A percentile compares a stretch with the other conserved stretches of the same genome.
Evolutionary conservation across 2,797 vertebrate species (phyloP).

Genomic region (Erethizon dorsatum): DNA sequence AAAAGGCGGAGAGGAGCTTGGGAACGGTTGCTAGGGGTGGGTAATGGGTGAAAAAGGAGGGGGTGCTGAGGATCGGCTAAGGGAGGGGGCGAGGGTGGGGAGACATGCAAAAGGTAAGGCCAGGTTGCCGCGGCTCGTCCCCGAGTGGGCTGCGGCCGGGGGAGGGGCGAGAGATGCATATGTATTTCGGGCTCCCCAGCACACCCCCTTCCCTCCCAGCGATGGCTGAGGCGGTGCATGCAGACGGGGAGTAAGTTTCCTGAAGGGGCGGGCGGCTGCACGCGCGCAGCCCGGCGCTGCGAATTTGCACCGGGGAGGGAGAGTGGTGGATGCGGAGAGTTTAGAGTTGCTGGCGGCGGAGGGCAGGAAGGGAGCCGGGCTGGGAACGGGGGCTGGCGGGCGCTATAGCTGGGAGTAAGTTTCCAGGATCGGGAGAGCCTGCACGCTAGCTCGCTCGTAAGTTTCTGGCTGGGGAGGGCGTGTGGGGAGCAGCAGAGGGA

Average conservation of each 20-base stretch:
- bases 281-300: constrained; percentile 81
- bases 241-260: constrained; percentile 87
- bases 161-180: constrained; percentile 85
- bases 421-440: constrained; percentile 80
- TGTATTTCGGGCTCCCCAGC: constrained; percentile 85
- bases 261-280: constrained; percentile 85
- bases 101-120: constrained; percentile 88
- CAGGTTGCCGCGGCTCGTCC: constrained; percentile 84
- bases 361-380: constrained; percentile 77
- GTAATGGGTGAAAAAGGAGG: constrained; percentile 83
- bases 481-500: constrained; percentile 74
- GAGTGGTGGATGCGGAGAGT: constrained; percentile 84
- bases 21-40: constrained; percentile 86
- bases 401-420: constrained; percentile 82
- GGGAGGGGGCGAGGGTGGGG: constrained; percentile 82
- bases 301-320: constrained; percentile 82
- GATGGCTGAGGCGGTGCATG: constrained; percentile 85
- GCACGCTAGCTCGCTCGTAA: constrained; percentile 80
- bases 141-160: constrained; percentile 82
- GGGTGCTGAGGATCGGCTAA: constrained; percentile 68
- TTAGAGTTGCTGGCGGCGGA: constrained; percentile 76
- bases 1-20: constrained; percentile 85
- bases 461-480: constrained; percentile 82
- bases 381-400: constrained; percentile 77
- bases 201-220: constrained; percentile 82